These are phyloP conservation scores for Leptodactylus fuscus DNA, from an alignment of 2,113 vertebrate species.

Conservation along the genomic window DNA sequence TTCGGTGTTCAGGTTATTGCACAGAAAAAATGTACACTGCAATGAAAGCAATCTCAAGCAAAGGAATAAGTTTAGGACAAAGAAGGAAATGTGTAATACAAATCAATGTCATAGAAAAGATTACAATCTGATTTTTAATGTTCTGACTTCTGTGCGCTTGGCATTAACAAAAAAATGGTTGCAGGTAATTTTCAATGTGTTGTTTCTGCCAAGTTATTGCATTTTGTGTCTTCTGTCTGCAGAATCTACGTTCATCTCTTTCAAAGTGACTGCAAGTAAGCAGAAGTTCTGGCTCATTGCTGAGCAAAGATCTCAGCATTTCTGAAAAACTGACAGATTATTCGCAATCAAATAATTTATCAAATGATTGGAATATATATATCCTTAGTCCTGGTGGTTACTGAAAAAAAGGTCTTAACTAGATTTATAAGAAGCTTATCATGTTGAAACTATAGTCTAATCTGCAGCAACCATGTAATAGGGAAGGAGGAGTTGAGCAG, in stretches of 20 bases:
- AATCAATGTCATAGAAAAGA: conserved; percentile 28
- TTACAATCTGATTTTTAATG: conserved; percentile 8
- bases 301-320: background rate
- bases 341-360: background rate
- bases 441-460: too few relatives aligned
- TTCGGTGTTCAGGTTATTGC: conserved; percentile 7
- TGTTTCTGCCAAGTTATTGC: conserved; percentile 18
- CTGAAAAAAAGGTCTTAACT: background rate
- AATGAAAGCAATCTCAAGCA: conserved; percentile 5
- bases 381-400: background rate
- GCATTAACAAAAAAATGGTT: conserved; percentile 19
- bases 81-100: background rate
- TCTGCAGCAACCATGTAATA: too few relatives aligned
- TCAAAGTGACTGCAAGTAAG: background rate
- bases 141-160: background rate
- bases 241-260: background rate
- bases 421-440: too few relatives aligned
- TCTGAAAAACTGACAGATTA: background rate
- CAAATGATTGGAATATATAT: background rate
- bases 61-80: background rate
- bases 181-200: background rate
- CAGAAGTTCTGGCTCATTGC: conserved; percentile 15
- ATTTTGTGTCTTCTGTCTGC: background rate
- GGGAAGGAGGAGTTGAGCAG: too few relatives aligned
- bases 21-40: background rate